These are phyloP conservation scores for Pantherophis vulpinus DNA, from an alignment of 2,797 vertebrate genomes.

Conservation along the genomic window DNA sequence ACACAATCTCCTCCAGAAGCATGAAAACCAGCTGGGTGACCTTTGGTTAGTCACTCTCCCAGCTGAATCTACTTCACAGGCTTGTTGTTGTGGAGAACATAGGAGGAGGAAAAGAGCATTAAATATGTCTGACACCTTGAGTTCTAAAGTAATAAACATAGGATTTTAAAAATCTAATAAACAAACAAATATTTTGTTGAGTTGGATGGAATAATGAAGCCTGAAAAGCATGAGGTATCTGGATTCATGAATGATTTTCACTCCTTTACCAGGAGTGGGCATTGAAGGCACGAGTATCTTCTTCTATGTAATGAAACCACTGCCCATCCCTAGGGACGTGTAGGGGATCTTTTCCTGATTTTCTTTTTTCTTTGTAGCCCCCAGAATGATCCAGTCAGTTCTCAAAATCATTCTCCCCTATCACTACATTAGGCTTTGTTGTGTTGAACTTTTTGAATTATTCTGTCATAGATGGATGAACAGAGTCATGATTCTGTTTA, in stretches of 20 bases:
- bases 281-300: not conserved
- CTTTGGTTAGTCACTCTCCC: not conserved
- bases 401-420: not conserved
- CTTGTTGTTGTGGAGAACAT: not conserved
- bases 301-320: not conserved
- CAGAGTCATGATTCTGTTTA: not conserved
- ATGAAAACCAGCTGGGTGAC: not conserved
- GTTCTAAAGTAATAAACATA: not conserved
- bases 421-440: not conserved
- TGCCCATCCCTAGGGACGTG: not conserved
- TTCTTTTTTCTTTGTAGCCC: not conserved
- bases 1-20: not conserved
- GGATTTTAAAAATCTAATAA: not conserved
- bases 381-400: not conserved
- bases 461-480: not conserved
- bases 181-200: not conserved
- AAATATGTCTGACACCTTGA: not conserved
- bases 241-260: not conserved
- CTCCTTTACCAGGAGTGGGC: not conserved
- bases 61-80: not conserved
- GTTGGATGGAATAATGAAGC: not conserved
- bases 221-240: not conserved
- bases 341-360: not conserved
- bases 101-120: not conserved
- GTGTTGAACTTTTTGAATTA: not conserved